These are phyloP conservation scores for Tinamus guttatus DNA, from an alignment of 2,113 vertebrate genomes.

Conservation along the genomic window DNA sequence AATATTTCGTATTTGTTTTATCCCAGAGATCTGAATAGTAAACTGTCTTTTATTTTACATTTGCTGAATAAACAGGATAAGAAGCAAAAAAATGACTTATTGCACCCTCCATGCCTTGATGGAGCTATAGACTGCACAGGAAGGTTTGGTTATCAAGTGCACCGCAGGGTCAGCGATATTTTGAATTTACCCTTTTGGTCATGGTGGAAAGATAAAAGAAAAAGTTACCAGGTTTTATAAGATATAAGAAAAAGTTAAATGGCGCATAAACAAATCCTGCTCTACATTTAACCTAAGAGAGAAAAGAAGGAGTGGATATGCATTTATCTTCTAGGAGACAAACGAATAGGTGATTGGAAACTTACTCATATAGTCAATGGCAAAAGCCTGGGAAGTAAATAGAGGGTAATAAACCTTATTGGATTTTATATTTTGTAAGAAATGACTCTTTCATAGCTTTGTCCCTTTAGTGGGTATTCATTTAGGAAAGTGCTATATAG, in stretches of 20 bases:
- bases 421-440: constrained; percentile 68
- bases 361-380: neutral
- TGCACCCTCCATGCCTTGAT: neutral
- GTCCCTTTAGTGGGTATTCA: constrained; percentile 60
- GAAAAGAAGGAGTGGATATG: neutral
- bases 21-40: neutral
- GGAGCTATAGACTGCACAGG: neutral
- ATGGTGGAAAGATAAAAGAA: neutral
- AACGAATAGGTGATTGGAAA: constrained; percentile 48
- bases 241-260: constrained; percentile 8
- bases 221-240: neutral
- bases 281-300: neutral
- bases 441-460: constrained; percentile 62
- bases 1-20: neutral
- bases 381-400: neutral
- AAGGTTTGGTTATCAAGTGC: neutral
- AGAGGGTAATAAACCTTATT: constrained; percentile 67
- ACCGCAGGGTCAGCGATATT: neutral
- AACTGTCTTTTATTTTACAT: neutral
- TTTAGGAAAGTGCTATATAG: constrained; percentile 50
- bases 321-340: neutral
- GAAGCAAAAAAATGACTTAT: neutral
- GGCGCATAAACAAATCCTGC: constrained; percentile 7
- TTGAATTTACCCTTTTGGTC: neutral
- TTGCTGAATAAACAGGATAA: neutral